Percentiles rank a stretch among this genome's conserved stretches.
Evolutionary conservation across 1,140 invertebrate species (phyloP).

Genomic region (Rhynchophorus ferrugineus): DNA sequence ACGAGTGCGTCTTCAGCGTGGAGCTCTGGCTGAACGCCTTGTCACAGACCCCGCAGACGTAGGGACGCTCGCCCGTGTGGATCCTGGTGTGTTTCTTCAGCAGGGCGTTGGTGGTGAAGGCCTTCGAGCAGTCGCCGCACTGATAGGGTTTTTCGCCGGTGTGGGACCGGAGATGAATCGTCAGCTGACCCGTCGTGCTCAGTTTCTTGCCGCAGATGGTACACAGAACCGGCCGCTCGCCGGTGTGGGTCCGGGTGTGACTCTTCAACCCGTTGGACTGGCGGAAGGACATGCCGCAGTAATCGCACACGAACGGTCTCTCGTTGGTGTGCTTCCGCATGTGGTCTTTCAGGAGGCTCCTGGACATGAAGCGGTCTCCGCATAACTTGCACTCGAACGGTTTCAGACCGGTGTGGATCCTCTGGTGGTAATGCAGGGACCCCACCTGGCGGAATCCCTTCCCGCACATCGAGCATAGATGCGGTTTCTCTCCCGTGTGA

Average conservation of each 20-base stretch:
- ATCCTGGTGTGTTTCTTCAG: slow-evolving; percentile 32
- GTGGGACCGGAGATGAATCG: slow-evolving; percentile 37
- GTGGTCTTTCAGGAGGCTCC: slow-evolving; percentile 30
- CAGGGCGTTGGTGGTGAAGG: slow-evolving; percentile 34
- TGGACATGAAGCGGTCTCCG: slow-evolving; percentile 35
- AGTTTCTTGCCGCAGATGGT: slow-evolving; percentile 55
- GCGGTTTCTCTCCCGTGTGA: slow-evolving; percentile 38
- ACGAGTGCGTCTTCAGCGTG: slow-evolving; percentile 15
- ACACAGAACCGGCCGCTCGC: slow-evolving; percentile 57
- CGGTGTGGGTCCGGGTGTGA: slow-evolving; percentile 50
- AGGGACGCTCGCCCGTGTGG: slow-evolving; percentile 26
- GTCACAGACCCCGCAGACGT: slow-evolving; percentile 31
- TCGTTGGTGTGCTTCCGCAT: slow-evolving; percentile 35
- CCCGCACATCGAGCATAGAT: slow-evolving; percentile 34
- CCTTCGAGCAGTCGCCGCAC: slow-evolving; percentile 33
- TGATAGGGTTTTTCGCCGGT: slow-evolving; percentile 35
- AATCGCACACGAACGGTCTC: slow-evolving; percentile 35
- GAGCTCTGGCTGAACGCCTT: slow-evolving; percentile 33
- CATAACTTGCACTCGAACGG: slow-evolving; percentile 44
- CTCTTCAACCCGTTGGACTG: slow-evolving; percentile 35
- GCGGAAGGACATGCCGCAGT: slow-evolving; percentile 35
- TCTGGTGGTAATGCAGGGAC: slow-evolving; percentile 49
- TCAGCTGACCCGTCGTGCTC: slow-evolving; percentile 24
- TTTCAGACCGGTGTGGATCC: slow-evolving; percentile 43
- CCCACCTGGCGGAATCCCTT: slow-evolving; percentile 54